Base-by-base conservation (phyloP, 2,113 vertebrate species). In the Oncorhynchus nerka region DNA sequence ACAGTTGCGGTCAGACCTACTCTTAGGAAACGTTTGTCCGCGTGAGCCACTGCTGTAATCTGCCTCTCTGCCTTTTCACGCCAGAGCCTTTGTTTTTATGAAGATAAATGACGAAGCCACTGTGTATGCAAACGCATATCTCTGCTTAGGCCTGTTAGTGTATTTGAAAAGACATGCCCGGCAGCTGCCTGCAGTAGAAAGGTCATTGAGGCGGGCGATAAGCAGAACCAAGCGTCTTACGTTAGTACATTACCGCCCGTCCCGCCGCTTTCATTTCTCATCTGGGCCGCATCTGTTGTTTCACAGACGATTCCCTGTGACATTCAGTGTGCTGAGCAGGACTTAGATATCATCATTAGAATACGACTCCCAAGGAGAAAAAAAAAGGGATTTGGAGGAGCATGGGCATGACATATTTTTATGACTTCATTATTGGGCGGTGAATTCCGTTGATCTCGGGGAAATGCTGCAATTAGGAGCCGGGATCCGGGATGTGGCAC, bases 1-100 rank as follows among this genome's bases (percentile, higher is more conserved):
- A 8, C 39, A 76, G 83, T 79, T 68, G 34, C 80, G 22, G 49
- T 51, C 49, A 68, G 26, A 45, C 4, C 48, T 28, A 67, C 30
- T 69, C 61, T 64, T 34, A 26, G 61, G 73, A 64, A 64, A 71
- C n/a, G 24, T 30, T 26, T 20, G 11, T 4, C 45, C 70, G 7
- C 0, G n/a, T 34, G 16, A 2, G 51, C 12, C 51, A 3, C 16
- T 19, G 45, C 73, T 32, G 26, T 85, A 82, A 89, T 89, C 80
- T 34, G 45, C 81, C 51, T 66, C 71, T 26, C 81, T 49, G 80
- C 75, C 74, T 83, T 83, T 88, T 45, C 39, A 48, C 83, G 83
- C 78, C n/a, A 0, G 75, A 65, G 51, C 75, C 79, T 87, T 88
- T 84, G 86, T 91, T 92, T 92, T 92, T 88, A 92, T 90, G 89